phyloP scores from a whole-genome alignment of 2,888 invertebrate species.

The Hypercompe scribonia region DNA sequence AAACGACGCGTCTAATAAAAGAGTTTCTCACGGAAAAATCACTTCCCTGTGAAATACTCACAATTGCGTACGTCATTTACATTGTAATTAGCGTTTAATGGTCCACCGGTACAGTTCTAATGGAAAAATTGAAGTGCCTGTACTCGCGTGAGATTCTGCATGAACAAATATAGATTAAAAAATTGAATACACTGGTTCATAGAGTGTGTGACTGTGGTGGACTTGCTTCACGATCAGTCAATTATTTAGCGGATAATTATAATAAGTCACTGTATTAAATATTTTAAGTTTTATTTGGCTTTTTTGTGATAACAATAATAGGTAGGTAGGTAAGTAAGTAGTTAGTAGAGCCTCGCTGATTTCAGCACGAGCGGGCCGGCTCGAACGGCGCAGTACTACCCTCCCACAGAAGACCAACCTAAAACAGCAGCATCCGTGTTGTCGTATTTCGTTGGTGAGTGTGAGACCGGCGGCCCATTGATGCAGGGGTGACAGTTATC shows the following conservation, averaged over 20 bases:
- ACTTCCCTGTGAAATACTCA: slow-evolving; percentile 48
- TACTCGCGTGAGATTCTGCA: slow-evolving; percentile 18
- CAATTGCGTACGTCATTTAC: slow-evolving; percentile 35
- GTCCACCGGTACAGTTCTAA: slow-evolving; percentile 15
- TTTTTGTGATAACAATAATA: no score
- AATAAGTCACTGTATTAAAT: no score
- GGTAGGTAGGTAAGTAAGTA: no score
- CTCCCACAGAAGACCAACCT: no score
- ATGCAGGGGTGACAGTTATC: no score
- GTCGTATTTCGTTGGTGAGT: no score
- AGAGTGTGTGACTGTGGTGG: slow-evolving; percentile 4
- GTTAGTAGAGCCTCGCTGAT: no score
- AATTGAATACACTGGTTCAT: slow-evolving; percentile 21
- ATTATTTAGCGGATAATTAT: neutral
- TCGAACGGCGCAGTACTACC: no score
- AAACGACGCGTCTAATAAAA: slow-evolving; percentile 31
- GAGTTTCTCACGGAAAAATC: slow-evolving; percentile 45
- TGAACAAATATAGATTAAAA: slow-evolving; percentile 5
- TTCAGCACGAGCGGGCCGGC: no score
- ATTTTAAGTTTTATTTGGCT: no score
- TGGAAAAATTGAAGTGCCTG: slow-evolving; percentile 16
- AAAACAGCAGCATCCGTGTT: no score
- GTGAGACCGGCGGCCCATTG: no score
- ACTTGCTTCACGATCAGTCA: neutral
- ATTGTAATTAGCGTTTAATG: slow-evolving; percentile 27